Conservation (phyloP, 2,888 invertebrate genomes). For the Catonia carolina region DNA sequence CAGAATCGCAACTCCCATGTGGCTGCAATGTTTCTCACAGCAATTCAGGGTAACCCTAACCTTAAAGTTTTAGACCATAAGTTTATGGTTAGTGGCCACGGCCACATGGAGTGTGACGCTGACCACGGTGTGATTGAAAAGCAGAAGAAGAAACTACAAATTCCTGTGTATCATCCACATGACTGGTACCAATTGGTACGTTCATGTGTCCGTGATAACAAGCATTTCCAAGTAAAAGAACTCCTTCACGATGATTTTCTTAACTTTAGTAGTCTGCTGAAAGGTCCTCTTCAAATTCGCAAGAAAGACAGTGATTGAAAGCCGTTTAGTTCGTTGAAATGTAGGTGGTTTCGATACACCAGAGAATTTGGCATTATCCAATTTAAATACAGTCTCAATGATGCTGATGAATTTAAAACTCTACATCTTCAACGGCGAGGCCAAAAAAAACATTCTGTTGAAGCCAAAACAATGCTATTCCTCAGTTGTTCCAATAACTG, state of each 20-base stretch:
- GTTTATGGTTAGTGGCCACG: not conserved
- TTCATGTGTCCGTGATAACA: not conserved
- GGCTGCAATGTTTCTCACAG: slow-evolving; percentile 1
- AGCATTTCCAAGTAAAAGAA: not conserved
- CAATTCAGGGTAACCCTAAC: not conserved
- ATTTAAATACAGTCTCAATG: too few species aligned
- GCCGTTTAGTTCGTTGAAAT: too few species aligned
- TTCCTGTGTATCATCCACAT: not conserved
- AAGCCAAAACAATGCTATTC: too few species aligned
- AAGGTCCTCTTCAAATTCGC: not conserved
- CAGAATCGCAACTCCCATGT: not conserved
- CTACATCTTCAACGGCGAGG: too few species aligned
- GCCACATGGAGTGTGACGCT: not conserved
- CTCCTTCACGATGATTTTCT: not conserved
- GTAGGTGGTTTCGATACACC: too few species aligned
- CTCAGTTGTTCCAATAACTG: too few species aligned
- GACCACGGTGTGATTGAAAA: not conserved
- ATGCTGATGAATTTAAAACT: too few species aligned
- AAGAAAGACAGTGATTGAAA: too few species aligned
- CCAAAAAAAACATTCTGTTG: too few species aligned
- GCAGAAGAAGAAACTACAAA: not conserved
- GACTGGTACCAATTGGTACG: not conserved
- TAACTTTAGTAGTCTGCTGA: not conserved
- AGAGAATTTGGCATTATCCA: too few species aligned
- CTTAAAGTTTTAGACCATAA: not conserved